These are phyloP conservation scores for Scatophagus argus DNA, from an alignment of 2,113 vertebrate genomes.

Conservation along the genomic window DNA sequence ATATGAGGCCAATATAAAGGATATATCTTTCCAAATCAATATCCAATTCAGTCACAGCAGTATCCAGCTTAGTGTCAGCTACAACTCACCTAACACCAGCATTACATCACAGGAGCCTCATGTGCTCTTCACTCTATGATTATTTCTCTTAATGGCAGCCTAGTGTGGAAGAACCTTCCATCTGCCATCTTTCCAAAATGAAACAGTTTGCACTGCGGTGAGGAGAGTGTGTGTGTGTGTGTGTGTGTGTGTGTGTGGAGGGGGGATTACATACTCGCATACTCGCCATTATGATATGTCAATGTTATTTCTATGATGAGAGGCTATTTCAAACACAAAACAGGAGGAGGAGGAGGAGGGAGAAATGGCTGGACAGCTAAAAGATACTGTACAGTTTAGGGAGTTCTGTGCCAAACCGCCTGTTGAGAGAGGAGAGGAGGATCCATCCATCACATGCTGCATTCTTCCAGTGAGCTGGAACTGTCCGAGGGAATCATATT, in stretches of 20 bases:
- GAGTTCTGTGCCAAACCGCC: conserved; percentile 60
- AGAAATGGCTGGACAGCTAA: conserved; percentile 39
- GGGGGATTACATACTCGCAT: conserved; percentile 46
- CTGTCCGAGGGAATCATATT: conserved; percentile 56
- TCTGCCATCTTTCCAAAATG: conserved; percentile 70
- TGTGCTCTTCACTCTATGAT: conserved; percentile 47
- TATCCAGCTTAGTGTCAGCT: conserved; percentile 66
- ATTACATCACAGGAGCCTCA: conserved; percentile 65
- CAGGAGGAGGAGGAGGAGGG: conserved; percentile 27
- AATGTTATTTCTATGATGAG: conserved; percentile 75
- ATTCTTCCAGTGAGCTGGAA: conserved; percentile 76
- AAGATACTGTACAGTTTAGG: conserved; percentile 53
- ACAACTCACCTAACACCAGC: conserved; percentile 60
- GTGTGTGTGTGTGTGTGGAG: too few species aligned
- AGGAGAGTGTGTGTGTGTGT: too few species aligned
- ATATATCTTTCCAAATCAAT: conserved; percentile 59
- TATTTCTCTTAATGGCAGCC: conserved; percentile 57
- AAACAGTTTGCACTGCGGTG: conserved; percentile 53
- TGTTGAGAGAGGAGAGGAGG: conserved; percentile 62
- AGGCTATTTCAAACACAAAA: conserved; percentile 66
- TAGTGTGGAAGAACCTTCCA: conserved; percentile 58
- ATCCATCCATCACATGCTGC: conserved; percentile 71
- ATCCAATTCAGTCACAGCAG: conserved; percentile 48
- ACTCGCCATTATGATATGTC: conserved; percentile 59
- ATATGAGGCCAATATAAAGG: conserved; percentile 46